Base-by-base conservation (phyloP, 2,888 invertebrate species). In the Aleiodes testaceus region DNA sequence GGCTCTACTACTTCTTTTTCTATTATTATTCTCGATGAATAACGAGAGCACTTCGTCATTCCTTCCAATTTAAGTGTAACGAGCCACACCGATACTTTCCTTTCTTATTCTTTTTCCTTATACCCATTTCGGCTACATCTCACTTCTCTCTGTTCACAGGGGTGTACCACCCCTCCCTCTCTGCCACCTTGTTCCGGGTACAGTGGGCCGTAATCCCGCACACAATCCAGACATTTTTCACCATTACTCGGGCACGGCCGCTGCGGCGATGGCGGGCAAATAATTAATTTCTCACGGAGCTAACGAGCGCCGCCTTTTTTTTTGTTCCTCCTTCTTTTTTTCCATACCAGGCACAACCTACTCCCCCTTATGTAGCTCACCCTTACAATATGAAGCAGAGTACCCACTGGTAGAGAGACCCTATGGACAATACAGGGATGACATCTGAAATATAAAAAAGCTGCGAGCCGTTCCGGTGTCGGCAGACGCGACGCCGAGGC, bases 21-120 rank as follows among this genome's bases (percentile, higher is more conserved):
- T 83, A 82, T 84, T 86, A 87, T 85, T 85, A 83, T 84, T 84
- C 83, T 80, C 80, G 79, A 82, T 87, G 86, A 87, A 86, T 87
- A 87, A 87, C 83, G 86, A 85, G 82, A 82, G 80, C 83, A 84
- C 85, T 87, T 84, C 84, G 86, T 87, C 87, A 87, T 87, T 86
- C 85, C 84, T 84, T 87, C 86, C 86, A 86, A 87, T 87, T 87
- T 87, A 84, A 86, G 86, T 86, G 85, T 87, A 87, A 87, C 86
- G 85, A 87, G 86, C 84, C 85, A 85, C 86, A 87, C 86, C 86
- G 86, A 87, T 87, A 87, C 85, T 80, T 85, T 87, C 83, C 82
- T n/a, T 85, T 85, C 86, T 85, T 86, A 87, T 87, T 87, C 85
- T 86, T 84, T 81, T 81, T 79, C 75, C 77, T 76, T 72, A 70